A percentile compares a stretch with the other conserved stretches of the same genome.
These are phyloP conservation scores for Lycaena phlaeas DNA, from an alignment of 2,888 invertebrate species.

Conservation along the genomic window DNA sequence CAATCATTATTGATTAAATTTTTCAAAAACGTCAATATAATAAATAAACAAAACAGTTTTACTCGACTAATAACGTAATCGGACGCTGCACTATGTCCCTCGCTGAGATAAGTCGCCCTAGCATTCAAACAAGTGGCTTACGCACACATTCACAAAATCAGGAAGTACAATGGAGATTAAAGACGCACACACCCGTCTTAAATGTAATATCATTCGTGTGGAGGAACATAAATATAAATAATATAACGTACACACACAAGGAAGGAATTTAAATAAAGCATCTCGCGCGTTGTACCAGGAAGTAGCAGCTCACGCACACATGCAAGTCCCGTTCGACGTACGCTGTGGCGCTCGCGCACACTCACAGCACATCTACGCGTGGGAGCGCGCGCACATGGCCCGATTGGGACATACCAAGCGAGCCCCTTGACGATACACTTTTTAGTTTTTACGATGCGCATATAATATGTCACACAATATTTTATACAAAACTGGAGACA, in stretches of 20 bases:
- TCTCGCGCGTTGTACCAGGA: conserved; percentile 68
- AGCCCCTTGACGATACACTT: conserved; percentile 66
- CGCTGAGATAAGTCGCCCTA: conserved; percentile 68
- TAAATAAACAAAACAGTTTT: conserved; percentile 24
- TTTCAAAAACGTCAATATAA: conserved; percentile 34
- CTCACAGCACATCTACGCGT: conserved; percentile 62
- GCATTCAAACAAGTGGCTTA: conserved; percentile 72
- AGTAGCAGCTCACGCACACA: conserved; percentile 66
- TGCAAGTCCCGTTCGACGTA: conserved; percentile 38
- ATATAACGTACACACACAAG: conserved; percentile 65
- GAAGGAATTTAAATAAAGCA: conserved; percentile 65
- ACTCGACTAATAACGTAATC: conserved; percentile 51
- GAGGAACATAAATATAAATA: conserved; percentile 61
- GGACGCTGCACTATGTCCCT: conserved; percentile 71
- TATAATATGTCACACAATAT: conserved; percentile 41
- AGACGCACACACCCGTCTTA: conserved; percentile 52
- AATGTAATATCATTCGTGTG: conserved; percentile 64
- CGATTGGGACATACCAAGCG: conserved; percentile 65
- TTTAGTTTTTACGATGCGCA: conserved; percentile 62
- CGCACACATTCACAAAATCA: conserved; percentile 57
- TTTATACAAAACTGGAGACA: conserved; percentile 21
- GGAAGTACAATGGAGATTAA: conserved; percentile 72
- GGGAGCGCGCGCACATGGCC: conserved; percentile 71
- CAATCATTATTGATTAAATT: background rate
- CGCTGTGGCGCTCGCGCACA: conserved; percentile 65